phyloP scores from a whole-genome alignment of 2,113 vertebrate species.

The Puntigrus tetrazona region DNA sequence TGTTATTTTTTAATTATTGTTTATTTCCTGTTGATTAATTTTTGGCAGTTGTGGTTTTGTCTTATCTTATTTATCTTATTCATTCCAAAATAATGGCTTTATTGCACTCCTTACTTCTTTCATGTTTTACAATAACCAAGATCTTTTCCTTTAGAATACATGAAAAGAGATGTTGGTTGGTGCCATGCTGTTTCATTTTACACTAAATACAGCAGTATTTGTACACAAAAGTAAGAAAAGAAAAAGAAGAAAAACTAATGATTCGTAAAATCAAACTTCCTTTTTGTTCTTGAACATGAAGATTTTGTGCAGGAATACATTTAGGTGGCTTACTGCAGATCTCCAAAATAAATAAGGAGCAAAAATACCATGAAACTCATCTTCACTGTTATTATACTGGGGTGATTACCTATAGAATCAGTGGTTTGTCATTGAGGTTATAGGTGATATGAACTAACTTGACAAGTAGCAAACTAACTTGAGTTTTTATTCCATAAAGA shows the following conservation, averaged over 20 bases:
- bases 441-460: not conserved
- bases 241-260: not conserved
- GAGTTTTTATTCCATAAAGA: not conserved
- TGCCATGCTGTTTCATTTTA: too few species aligned
- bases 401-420: not conserved
- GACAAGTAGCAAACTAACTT: not conserved
- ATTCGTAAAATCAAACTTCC: not conserved
- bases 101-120: too few species aligned
- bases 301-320: not conserved
- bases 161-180: not conserved
- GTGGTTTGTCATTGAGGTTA: not conserved
- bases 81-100: too few species aligned
- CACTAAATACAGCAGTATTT: too few species aligned
- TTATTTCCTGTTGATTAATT: not conserved
- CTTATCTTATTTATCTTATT: too few species aligned
- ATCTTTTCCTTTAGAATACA: not conserved
- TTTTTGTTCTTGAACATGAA: not conserved
- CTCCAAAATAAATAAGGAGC: not conserved
- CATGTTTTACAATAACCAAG: too few species aligned
- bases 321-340: not conserved
- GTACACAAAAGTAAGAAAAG: too few species aligned
- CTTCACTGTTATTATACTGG: not conserved
- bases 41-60: too few species aligned
- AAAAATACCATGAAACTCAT: not conserved
- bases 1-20: not conserved